Evolutionary conservation across 2,797 vertebrate genomes (phyloP).

Genomic region (Synanceia verrucosa): DNA sequence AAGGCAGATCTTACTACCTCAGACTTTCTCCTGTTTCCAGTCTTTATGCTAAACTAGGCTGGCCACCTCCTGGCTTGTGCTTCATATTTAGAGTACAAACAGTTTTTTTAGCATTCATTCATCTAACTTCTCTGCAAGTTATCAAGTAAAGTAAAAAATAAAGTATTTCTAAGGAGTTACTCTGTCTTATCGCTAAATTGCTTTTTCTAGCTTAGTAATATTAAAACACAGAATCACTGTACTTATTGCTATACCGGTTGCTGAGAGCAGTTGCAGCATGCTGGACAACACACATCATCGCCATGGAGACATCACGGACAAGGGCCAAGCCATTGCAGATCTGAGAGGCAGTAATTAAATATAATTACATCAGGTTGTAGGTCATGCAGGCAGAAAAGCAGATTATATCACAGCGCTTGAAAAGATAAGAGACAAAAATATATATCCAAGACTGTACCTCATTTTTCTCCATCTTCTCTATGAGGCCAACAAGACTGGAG

Average conservation of each 20-base stretch:
- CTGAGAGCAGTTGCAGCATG: constrained; percentile 48
- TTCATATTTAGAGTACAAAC: neutral
- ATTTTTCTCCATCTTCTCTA: constrained; percentile 75
- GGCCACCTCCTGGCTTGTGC: too few species aligned
- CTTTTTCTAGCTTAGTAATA: neutral
- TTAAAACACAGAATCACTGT: neutral
- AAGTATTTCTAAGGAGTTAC: neutral
- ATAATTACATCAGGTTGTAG: constrained; percentile 17
- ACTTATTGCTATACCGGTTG: constrained; percentile 64
- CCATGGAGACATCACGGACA: constrained; percentile 70
- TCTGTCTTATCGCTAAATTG: too few species aligned
- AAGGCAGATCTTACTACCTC: too few species aligned
- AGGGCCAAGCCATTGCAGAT: constrained; percentile 76
- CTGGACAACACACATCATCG: constrained; percentile 63
- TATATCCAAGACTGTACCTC: constrained; percentile 67
- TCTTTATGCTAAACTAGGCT: too few species aligned
- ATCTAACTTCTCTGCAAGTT: neutral
- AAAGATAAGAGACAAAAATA: constrained; percentile 1
- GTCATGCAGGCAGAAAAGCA: constrained; percentile 1
- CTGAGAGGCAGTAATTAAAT: constrained; percentile 57
- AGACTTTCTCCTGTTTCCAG: too few species aligned
- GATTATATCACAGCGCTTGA: neutral
- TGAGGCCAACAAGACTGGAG: constrained; percentile 56
- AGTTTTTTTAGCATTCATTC: neutral
- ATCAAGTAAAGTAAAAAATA: neutral